Base-by-base conservation (phyloP, 2,797 vertebrate species). In the Gymnoscopelus braueri region DNA sequence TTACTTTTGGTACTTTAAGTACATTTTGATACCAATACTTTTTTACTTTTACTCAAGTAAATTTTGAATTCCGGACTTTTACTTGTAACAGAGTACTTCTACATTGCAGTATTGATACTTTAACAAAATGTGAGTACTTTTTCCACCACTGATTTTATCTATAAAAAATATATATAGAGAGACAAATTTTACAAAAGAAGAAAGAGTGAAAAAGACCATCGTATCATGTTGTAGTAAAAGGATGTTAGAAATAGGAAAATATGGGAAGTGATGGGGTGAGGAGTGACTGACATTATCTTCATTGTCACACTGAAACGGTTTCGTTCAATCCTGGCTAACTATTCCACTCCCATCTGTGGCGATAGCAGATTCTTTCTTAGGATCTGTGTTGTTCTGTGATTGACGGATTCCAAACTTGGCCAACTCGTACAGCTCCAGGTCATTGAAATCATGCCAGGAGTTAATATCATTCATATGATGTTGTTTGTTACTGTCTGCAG, bases 371-470 rank as follows among this genome's bases (percentile, higher is more conserved):
- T 89, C 72, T 66, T 10, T 62, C 11, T 83, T 69, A 79, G 47
- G 44, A 5, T 80, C 75, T 63, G 82, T 90, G 84, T 60, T 19
- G 19, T 80, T 49, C 10, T 77, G 60, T 68, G 26, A 70, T 39
- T 59, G 62, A 74, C 72, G 60, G 93, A 99, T 99, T 65, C 97
- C 97, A 0, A 98, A 99, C 85, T 99, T 94, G 50, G 97, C 97
- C 94, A 99, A 89, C 87, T 99, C 97, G 1, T 98, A 94, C 74
- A 99, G 95, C 91, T 99, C 97, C 95, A 99, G 91, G 86, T 99
- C 97, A 76, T 93, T 97, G 92, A 96, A 96, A 87, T 97, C 98
- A 91, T 99, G 97, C 98, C 98, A 99, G 1, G 97, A 97, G 80
- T 97, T 99, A 86, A 99, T 99, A 85, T 19, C 19, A 19, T 19